These are phyloP conservation scores for Coreius guichenoti DNA, from an alignment of 2,797 vertebrate genomes.

Conservation along the genomic window DNA sequence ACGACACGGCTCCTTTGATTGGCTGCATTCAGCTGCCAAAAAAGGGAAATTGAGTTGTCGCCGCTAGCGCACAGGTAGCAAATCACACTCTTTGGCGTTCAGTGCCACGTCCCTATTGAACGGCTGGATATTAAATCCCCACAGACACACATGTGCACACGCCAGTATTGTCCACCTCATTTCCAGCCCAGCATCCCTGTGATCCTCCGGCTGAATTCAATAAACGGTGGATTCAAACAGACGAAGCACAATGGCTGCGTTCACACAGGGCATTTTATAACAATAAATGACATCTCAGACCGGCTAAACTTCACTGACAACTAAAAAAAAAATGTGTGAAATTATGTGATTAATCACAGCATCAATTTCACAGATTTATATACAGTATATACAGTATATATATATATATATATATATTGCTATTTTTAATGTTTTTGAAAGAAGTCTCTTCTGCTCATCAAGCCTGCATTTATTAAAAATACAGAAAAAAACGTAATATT, in stretches of 20 bases:
- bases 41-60: conserved; percentile 78
- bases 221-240: neutral
- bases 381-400: no score
- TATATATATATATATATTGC: no score
- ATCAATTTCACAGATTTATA: no score
- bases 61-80: conserved; percentile 77
- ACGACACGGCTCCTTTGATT: conserved; percentile 77
- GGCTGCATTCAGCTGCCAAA: conserved; percentile 77
- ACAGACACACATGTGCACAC: neutral
- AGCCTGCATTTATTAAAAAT: no score
- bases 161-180: neutral
- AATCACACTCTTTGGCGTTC: conserved; percentile 68
- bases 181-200: neutral
- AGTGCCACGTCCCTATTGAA: conserved; percentile 60
- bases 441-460: no score
- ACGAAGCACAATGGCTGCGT: neutral
- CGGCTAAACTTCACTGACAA: neutral
- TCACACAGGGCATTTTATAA: neutral
- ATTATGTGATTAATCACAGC: neutral
- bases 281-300: neutral
- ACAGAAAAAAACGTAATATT: no score
- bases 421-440: no score
- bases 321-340: no score
- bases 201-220: neutral
- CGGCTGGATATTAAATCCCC: conserved; percentile 56